Conservation (phyloP, 2,797 vertebrate genomes). For the Propithecus perrieri region DNA sequence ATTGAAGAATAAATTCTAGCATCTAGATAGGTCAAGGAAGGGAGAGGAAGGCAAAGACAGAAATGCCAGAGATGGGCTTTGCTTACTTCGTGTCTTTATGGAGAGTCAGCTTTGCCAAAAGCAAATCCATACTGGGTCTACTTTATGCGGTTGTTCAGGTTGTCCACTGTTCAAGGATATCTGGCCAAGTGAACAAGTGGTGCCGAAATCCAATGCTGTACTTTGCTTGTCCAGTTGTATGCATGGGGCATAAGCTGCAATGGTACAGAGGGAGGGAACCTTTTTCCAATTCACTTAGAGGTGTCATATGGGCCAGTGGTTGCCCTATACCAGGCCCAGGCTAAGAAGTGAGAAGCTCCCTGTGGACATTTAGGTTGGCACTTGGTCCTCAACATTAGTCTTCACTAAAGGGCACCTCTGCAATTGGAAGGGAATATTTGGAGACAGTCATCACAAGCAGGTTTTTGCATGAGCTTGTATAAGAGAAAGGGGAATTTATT, state of each 20-base stretch:
- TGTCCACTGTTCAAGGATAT: neutral
- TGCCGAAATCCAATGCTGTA: neutral
- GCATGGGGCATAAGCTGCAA: neutral
- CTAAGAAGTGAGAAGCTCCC: neutral
- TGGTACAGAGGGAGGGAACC: neutral
- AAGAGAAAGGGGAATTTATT: neutral
- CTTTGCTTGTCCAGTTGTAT: neutral
- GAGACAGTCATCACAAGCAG: neutral
- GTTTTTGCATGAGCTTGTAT: neutral
- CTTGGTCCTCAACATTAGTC: neutral
- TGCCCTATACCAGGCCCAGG: neutral
- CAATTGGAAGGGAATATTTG: neutral
- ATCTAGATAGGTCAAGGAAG: neutral
- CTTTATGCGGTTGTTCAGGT: neutral
- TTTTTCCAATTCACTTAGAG: neutral
- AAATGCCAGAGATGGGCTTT: constrained; percentile 55
- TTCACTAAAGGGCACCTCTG: neutral
- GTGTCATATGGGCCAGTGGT: neutral
- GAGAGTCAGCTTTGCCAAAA: neutral
- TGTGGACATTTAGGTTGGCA: neutral
- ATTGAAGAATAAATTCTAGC: neutral
- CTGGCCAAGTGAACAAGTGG: neutral
- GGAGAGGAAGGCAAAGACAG: neutral
- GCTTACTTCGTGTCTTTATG: constrained; percentile 58
- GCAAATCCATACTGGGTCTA: neutral